Evolutionary conservation across 2,888 invertebrate species (phyloP), one percentile per base, ranked within the genome.

Genomic region (Andrena dorsata): DNA sequence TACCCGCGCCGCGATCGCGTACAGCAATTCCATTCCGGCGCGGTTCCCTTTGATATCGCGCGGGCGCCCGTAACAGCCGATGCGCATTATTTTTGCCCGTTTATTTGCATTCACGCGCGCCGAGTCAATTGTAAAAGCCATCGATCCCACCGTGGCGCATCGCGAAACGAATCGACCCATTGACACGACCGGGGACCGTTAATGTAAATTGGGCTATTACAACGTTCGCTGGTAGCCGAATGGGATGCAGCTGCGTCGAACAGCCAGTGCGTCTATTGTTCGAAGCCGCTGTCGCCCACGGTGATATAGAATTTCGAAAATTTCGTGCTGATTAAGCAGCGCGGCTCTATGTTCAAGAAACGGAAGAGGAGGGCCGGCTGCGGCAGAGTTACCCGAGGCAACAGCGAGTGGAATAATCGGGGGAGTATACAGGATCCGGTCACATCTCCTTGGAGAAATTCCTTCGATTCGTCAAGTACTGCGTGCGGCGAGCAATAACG

Each of bases 131-230:
- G 64, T 35, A 56, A 60, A 30, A 5, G 13, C 49, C 20, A 28
- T 61, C 51, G 64, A 41, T 30, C 41, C 8, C 0, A 10, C 51
- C 63, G 3, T 5, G 23, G 8, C 47, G 8, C 26, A 32, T 23
- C 26, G 28, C 28, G 13, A 35, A 47, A 53, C 35, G 76, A 41
- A 66, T 58, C 68, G 61, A 76, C 58, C 72, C 65, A 72, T 77
- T 77, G 65, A 66, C 71, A 58, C 77, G 71, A 35, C 56, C 3
- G 41, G 49, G 58, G 26, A 32, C 68, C 30, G 61, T 74, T 73
- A 64, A 73, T 65, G 68, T 58, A 78, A 79, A 79, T 79, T 64
- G 79, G 30, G 58, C 64, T 58, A 51, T 79, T 79, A 74, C 20
- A 32, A 20, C 20, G 56, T 35, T 69, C 69, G 51, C n/a, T 10